phyloP scores from a whole-genome alignment of 2,888 invertebrate species.

The Drepanosiphum platanoidis region DNA sequence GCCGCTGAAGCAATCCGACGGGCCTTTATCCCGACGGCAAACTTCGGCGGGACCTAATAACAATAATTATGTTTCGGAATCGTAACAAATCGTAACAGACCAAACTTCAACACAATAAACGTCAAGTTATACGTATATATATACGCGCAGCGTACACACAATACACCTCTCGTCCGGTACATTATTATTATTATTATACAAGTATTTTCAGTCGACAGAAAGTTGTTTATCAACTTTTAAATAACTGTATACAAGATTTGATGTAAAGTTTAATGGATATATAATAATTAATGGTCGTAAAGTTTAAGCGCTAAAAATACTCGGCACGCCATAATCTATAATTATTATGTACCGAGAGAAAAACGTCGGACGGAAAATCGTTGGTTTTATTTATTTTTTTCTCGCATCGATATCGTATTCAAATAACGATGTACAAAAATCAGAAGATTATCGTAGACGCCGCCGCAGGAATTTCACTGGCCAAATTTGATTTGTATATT shows the following conservation, averaged over 20 bases:
- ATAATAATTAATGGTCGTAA: not conserved
- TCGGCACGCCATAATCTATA: not conserved
- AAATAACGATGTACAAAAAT: too few relatives aligned
- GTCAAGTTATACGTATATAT: not conserved
- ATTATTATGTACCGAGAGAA: not conserved
- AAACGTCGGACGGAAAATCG: not conserved
- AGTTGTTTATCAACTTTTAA: constrained; percentile 12
- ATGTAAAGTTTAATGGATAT: constrained; percentile 11
- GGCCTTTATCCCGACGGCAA: not conserved
- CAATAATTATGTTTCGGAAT: not conserved
- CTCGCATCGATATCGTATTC: too few relatives aligned
- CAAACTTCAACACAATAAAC: not conserved
- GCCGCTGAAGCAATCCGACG: too few relatives aligned
- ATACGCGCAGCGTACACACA: too few relatives aligned
- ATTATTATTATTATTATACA: not conserved
- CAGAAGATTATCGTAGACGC: too few relatives aligned
- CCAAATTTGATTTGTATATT: too few relatives aligned
- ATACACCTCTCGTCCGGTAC: not conserved
- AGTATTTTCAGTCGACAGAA: not conserved
- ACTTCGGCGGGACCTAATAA: not conserved
- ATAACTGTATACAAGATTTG: not conserved
- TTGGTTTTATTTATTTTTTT: not conserved
- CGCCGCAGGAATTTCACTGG: too few relatives aligned
- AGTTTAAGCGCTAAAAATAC: not conserved
- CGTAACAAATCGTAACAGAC: not conserved